phyloP scores from a whole-genome alignment of 2,113 vertebrate genomes.

The Eublepharis macularius region DNA sequence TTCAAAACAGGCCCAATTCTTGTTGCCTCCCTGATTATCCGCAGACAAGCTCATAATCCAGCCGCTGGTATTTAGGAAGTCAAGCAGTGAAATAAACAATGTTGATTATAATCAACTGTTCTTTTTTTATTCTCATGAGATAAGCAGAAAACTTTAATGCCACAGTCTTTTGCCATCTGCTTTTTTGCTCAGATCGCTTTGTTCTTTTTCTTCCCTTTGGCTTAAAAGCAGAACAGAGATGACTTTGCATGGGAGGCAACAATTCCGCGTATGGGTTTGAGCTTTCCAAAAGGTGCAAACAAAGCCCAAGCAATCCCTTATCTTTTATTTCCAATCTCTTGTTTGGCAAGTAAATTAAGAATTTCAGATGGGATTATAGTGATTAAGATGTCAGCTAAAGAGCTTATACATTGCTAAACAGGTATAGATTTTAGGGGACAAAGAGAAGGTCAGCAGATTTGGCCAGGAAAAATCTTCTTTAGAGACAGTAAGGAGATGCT shows the following conservation, averaged over 20 bases:
- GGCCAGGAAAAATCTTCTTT: constrained; percentile 27
- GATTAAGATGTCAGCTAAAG: constrained; percentile 74
- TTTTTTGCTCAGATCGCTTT: constrained; percentile 65
- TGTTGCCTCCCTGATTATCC: constrained; percentile 83
- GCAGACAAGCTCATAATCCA: constrained; percentile 88
- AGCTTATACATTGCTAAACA: constrained; percentile 43
- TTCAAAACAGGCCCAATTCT: constrained; percentile 87
- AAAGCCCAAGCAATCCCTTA: constrained; percentile 53
- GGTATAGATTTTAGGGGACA: constrained; percentile 22
- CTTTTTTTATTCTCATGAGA: constrained; percentile 69
- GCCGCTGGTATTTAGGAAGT: constrained; percentile 83
- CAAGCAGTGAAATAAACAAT: constrained; percentile 89
- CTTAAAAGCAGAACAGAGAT: not conserved
- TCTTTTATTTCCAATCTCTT: constrained; percentile 72
- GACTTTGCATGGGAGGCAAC: not conserved
- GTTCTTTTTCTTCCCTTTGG: constrained; percentile 61
- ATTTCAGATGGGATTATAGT: constrained; percentile 76
- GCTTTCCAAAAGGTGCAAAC: constrained; percentile 68
- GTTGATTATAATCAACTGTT: constrained; percentile 86
- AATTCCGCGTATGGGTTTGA: constrained; percentile 14
- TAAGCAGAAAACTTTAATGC: constrained; percentile 40
- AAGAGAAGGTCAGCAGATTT: not conserved
- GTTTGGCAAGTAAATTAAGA: constrained; percentile 78
- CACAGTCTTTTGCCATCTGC: constrained; percentile 76
- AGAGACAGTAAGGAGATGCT: constrained; percentile 2